These are phyloP conservation scores for Heliconius hewitsoni DNA, from an alignment of 1,140 invertebrate genomes.

Conservation along the genomic window DNA sequence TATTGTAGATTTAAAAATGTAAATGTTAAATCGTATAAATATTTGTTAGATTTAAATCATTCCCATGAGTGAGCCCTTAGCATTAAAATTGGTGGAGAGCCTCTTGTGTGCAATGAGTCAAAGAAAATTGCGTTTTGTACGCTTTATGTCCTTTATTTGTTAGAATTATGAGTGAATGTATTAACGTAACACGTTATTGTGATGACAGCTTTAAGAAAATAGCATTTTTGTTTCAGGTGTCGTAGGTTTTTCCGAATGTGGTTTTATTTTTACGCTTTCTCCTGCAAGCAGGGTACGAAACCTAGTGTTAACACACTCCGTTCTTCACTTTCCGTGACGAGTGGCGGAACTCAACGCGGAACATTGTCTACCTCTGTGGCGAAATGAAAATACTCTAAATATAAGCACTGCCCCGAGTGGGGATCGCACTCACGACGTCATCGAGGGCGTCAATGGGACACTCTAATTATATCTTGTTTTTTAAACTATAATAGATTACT, in stretches of 20 bases:
- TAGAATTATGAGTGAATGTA: constrained; percentile 4
- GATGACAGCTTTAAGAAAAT: not conserved
- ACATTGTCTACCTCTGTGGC: too few relatives aligned
- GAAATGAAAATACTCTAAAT: too few relatives aligned
- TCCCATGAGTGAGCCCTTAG: not conserved
- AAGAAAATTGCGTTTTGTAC: not conserved
- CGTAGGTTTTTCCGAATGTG: not conserved
- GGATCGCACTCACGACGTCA: too few relatives aligned
- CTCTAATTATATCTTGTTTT: not conserved
- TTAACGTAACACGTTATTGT: not conserved
- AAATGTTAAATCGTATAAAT: not conserved
- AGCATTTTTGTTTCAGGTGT: not conserved
- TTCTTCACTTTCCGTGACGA: too few relatives aligned
- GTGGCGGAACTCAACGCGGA: too few relatives aligned
- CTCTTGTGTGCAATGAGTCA: not conserved
- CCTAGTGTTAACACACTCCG: not conserved
- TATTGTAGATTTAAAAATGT: too few relatives aligned
- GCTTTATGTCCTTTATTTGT: not conserved
- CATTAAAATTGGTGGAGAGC: constrained; percentile 1
- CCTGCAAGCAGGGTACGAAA: not conserved
- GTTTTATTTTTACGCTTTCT: not conserved
- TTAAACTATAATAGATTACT: constrained; percentile 2
- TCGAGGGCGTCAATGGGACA: too few relatives aligned
- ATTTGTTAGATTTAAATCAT: not conserved
- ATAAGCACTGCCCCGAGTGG: too few relatives aligned